Conservation (phyloP, 2,797 vertebrate species). For the Merluccius polli region DNA sequence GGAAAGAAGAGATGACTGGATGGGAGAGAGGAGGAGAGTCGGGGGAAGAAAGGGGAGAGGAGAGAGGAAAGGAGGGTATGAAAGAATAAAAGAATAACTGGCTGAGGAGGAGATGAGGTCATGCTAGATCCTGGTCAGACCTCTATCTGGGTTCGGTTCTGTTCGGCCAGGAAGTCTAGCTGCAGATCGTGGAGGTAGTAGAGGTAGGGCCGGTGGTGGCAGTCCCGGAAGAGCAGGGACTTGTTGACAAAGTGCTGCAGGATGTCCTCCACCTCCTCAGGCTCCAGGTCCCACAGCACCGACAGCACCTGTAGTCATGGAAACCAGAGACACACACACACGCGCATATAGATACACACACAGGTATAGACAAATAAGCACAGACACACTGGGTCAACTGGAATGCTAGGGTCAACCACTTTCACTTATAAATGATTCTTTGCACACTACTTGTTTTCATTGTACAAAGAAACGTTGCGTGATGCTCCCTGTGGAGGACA, state of each 20-base stretch:
- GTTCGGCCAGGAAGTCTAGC: slow-evolving; percentile 93
- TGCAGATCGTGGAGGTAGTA: slow-evolving; percentile 98
- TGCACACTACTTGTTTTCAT: no score
- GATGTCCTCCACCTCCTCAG: slow-evolving; percentile 93
- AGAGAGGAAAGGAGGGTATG: no score
- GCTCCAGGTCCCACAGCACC: slow-evolving; percentile 90
- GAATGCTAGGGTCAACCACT: no score
- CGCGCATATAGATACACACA: neutral
- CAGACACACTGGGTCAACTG: no score
- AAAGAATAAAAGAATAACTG: no score
- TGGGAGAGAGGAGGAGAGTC: no score
- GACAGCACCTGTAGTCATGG: slow-evolving; percentile 79
- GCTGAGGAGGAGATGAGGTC: neutral
- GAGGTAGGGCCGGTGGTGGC: slow-evolving; percentile 80
- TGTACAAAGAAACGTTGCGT: no score
- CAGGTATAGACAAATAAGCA: no score
- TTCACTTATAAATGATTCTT: no score
- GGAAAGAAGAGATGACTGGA: no score
- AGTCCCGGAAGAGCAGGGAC: slow-evolving; percentile 90
- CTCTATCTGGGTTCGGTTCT: slow-evolving; percentile 83
- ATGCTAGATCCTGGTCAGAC: slow-evolving; percentile 54
- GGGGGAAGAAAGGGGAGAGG: no score
- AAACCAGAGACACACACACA: neutral
- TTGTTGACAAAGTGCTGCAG: slow-evolving; percentile 95
- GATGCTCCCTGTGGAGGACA: no score